phyloP scores from a whole-genome alignment of 2,797 vertebrate genomes.

The Kryptopterus vitreolus region DNA sequence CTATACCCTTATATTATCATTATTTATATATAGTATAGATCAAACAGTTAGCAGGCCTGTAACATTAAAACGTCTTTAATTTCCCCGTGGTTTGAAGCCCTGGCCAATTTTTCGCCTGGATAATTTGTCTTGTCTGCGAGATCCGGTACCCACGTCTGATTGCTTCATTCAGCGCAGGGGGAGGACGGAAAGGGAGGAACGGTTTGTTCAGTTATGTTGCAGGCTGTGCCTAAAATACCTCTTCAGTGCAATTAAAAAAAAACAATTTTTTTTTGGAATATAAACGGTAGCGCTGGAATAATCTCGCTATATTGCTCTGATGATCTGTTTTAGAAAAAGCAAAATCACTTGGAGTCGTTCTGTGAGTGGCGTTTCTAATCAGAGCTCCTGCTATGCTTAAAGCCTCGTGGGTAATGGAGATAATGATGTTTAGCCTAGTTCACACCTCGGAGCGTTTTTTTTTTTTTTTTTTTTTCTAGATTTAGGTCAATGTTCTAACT shows the following conservation, averaged over 20 bases:
- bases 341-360: not conserved
- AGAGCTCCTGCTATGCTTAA: slow-evolving; percentile 1
- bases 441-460: not conserved
- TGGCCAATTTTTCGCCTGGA: too few species aligned
- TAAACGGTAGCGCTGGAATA: not conserved
- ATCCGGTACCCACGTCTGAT: too few species aligned
- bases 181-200: too few species aligned
- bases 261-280: slow-evolving; percentile 6
- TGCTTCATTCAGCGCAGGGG: too few species aligned
- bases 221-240: slow-evolving; percentile 16
- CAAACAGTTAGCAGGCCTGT: too few species aligned
- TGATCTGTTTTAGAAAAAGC: not conserved
- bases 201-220: not conserved
- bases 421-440: slow-evolving; percentile 31
- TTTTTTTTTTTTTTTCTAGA: too few species aligned
- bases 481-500: slow-evolving; percentile 38
- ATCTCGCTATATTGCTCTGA: not conserved
- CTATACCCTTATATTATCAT: too few species aligned
- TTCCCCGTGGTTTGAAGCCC: too few species aligned
- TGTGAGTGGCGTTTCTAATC: slow-evolving; percentile 18
- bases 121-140: too few species aligned
- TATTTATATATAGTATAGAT: too few species aligned
- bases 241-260: slow-evolving; percentile 12
- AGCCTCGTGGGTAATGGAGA: slow-evolving; percentile 9
- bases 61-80: too few species aligned